Base-by-base conservation (phyloP, 2,113 vertebrate genomes). In the Mustela lutreola region DNA sequence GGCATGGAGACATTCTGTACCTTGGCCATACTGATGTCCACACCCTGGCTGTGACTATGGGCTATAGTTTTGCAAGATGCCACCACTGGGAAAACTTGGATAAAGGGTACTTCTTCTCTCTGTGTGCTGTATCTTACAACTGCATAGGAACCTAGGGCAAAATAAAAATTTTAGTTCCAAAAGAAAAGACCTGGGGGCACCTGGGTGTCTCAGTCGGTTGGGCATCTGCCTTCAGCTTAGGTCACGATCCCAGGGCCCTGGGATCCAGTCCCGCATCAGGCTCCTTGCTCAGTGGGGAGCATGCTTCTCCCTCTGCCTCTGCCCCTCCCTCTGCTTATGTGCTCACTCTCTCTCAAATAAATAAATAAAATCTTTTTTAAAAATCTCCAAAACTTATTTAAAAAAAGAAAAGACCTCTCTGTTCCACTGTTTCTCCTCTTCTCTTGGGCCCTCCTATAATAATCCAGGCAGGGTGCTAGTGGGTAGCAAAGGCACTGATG, bases 141-240 rank as follows among this genome's bases (percentile, higher is more conserved):
- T 73, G 48, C 10, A 16, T 70, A 81, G 58, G 18, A 75, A 73
- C 28, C 39, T 75, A 45, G 12, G 22, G 58, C 56, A 93, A 83
- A 83, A 91, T 5, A 73, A 81, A 92, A 71, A 18, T 22, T 73
- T 89, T 89, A 36, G 50, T 80, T 96, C 7, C 65, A 39, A 91
- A 92, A 33, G 18, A 89, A 90, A 78, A 50, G 60, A 22, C 11
- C 15, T 91, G 14, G 75, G 75, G 22, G 26, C 12, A 1, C 26
- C 75, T 76, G 75, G 42, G 26, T 76, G 42, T 15, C 26, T 48
- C 42, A 31, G 42, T 48, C 14, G 14, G 42, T 76, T 31, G 42
- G 8, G 42, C 7, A 28, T 31, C 42, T 28, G 26, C 6, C 3
- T 28, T 76, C 3, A 1, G 42, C 42, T 45, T 7, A 16, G 73